phyloP scores from a whole-genome alignment of 1,140 invertebrate species.

The Tetragonula clypearis region DNA sequence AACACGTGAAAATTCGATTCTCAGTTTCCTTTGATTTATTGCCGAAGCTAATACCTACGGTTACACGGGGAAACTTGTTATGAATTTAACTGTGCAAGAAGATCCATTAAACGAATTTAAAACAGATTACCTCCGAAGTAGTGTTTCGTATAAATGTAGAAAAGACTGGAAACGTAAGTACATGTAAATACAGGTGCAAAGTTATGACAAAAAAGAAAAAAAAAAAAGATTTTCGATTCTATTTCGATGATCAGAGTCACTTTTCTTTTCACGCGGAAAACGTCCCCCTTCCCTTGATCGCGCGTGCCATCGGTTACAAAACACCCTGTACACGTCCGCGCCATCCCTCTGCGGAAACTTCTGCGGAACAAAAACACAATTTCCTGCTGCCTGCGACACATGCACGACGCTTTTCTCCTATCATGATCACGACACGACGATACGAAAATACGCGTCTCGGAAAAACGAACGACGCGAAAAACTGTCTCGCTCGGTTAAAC shows the following conservation, averaged over 20 bases:
- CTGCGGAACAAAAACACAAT: neutral
- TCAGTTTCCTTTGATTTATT: no score
- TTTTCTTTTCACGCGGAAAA: neutral
- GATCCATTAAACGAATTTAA: no score
- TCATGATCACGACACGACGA: neutral
- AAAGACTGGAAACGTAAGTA: no score
- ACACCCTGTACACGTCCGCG: neutral
- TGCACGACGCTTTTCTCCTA: neutral
- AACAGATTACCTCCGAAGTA: no score
- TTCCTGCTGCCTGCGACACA: neutral
- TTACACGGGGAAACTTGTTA: no score
- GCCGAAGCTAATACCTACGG: no score
- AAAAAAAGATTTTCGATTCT: neutral
- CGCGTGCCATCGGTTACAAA: neutral
- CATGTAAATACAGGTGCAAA: no score
- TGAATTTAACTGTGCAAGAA: no score
- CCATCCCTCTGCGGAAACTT: neutral
- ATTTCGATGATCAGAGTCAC: neutral
- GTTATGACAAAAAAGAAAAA: neutral
- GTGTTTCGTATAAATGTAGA: no score
- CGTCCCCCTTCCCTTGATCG: no score
- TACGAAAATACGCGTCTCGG: neutral
- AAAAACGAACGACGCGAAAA: neutral
- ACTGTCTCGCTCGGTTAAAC: slow-evolving; percentile 25
- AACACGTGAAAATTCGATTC: no score